phyloP scores from a whole-genome alignment of 2,797 vertebrate species.

The Accipiter fasciatus region DNA sequence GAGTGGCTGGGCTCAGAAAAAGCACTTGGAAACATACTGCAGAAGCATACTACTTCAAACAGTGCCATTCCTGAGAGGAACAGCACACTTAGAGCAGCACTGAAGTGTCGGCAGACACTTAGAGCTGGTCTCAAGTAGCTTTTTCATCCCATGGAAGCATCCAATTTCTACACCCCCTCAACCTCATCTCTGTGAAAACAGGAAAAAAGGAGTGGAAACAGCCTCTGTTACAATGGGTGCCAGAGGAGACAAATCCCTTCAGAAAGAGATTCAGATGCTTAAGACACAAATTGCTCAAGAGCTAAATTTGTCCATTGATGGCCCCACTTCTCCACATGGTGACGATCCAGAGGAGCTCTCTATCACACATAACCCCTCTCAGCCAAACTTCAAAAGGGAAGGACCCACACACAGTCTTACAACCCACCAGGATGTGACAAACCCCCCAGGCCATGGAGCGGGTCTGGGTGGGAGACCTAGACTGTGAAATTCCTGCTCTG shows the following conservation, averaged over 20 bases:
- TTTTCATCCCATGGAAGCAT: not conserved
- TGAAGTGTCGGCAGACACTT: not conserved
- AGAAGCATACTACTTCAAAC: not conserved
- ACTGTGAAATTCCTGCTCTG: not conserved
- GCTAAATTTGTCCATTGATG: not conserved
- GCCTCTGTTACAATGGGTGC: not conserved
- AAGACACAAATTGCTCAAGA: not conserved
- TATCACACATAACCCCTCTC: not conserved
- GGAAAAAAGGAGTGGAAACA: not conserved
- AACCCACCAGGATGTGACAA: rapidly evolving
- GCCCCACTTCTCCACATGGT: rapidly evolving
- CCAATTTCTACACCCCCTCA: rapidly evolving
- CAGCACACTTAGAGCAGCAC: rapidly evolving
- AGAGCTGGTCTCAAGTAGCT: not conserved
- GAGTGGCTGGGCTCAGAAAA: not conserved
- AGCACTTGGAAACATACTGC: not conserved
- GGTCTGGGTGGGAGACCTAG: not conserved
- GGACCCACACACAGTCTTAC: not conserved
- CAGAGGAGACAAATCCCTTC: not conserved
- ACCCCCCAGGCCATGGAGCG: not conserved
- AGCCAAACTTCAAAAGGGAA: not conserved
- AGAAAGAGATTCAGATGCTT: not conserved
- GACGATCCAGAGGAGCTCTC: not conserved
- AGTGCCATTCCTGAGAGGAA: not conserved
- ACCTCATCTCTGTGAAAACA: not conserved